Conservation (phyloP, 2,797 vertebrate genomes). For the Phoxinus dragarum region DNA sequence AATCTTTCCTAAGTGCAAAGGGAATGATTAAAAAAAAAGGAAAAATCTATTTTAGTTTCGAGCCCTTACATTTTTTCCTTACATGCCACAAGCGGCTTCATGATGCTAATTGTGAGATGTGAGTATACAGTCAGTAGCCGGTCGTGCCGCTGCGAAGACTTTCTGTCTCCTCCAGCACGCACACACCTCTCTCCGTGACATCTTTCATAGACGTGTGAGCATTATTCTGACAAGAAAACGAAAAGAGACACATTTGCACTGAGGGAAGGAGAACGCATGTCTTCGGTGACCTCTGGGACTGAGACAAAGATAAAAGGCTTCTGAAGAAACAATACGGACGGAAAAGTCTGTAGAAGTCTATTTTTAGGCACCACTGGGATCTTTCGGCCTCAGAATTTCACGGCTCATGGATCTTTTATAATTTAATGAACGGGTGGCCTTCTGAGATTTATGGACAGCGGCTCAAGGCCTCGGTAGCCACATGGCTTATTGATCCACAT, state of each 20-base stretch:
- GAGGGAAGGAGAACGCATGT: slow-evolving; percentile 61
- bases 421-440: slow-evolving; percentile 77
- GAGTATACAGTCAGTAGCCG: slow-evolving; percentile 57
- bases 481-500: slow-evolving; percentile 77
- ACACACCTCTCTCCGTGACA: slow-evolving; percentile 67
- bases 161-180: slow-evolving; percentile 62
- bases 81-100: slow-evolving; percentile 70
- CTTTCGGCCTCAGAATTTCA: slow-evolving; percentile 73
- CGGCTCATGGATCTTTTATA: slow-evolving; percentile 77
- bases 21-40: slow-evolving; percentile 62
- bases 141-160: slow-evolving; percentile 44
- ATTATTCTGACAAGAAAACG: slow-evolving; percentile 64
- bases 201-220: slow-evolving; percentile 61
- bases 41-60: slow-evolving; percentile 69
- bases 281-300: slow-evolving; percentile 67
- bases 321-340: slow-evolving; percentile 72
- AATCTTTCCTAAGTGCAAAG: slow-evolving; percentile 74
- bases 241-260: slow-evolving; percentile 57
- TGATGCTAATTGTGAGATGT: slow-evolving; percentile 67
- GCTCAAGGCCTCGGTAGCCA: slow-evolving; percentile 69
- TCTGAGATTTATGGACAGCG: slow-evolving; percentile 73
- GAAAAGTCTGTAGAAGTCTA: slow-evolving; percentile 68
- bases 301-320: slow-evolving; percentile 78
- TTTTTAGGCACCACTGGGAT: slow-evolving; percentile 75
- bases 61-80: slow-evolving; percentile 61